These are phyloP conservation scores for Agapornis roseicollis DNA, from an alignment of 2,113 vertebrate genomes.

Conservation along the genomic window DNA sequence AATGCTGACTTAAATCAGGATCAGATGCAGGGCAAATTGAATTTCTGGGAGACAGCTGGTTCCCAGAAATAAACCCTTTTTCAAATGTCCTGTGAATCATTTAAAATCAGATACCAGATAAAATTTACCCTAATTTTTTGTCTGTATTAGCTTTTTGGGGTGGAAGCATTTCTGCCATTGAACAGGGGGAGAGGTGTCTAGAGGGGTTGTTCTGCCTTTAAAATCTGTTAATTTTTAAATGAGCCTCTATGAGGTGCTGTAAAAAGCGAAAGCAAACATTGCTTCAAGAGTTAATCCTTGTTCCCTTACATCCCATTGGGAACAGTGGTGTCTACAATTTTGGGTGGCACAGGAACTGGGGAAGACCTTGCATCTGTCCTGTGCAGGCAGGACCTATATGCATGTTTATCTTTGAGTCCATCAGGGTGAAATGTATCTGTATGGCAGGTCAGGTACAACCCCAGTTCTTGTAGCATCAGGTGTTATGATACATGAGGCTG, in stretches of 20 bases:
- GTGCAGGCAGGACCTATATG: neutral
- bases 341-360: neutral
- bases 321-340: neutral
- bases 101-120: neutral
- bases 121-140: neutral
- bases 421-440: neutral
- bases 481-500: rapidly evolving
- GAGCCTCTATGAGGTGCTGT: neutral
- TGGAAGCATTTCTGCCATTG: neutral
- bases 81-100: neutral
- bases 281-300: neutral
- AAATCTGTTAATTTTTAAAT: neutral
- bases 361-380: neutral
- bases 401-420: rapidly evolving
- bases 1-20: neutral
- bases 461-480: neutral
- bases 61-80: slow-evolving; percentile 41
- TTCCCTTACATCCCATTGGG: neutral
- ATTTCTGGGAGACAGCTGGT: slow-evolving; percentile 29
- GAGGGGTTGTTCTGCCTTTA: neutral
- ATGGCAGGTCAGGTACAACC: neutral
- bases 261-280: slow-evolving; percentile 11
- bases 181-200: neutral
- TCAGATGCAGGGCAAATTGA: slow-evolving; percentile 9
- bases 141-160: neutral